Conservation (phyloP, 2,888 invertebrate species). For the Boloria selene region DNA sequence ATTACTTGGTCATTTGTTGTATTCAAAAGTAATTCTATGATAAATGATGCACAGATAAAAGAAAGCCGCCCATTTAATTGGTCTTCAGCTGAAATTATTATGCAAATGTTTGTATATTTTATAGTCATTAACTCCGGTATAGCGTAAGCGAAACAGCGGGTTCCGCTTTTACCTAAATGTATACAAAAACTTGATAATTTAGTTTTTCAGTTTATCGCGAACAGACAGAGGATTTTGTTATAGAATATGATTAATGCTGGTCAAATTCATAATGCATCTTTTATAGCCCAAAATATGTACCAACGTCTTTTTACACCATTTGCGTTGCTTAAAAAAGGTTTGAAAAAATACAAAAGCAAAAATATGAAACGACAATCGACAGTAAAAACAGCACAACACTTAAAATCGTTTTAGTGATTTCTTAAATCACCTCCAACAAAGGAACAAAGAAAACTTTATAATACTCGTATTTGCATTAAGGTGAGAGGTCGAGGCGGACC, state of each 20-base stretch:
- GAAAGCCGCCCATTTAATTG: not conserved
- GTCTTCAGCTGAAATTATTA: not conserved
- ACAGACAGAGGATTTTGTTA: too few relatives aligned
- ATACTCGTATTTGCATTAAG: conserved; percentile 3
- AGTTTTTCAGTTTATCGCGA: too few relatives aligned
- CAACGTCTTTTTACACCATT: too few relatives aligned
- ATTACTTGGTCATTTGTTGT: conserved; percentile 12
- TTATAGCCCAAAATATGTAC: too few relatives aligned
- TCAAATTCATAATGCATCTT: too few relatives aligned
- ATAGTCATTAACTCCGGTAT: not conserved
- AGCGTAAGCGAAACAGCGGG: too few relatives aligned
- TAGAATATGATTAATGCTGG: too few relatives aligned
- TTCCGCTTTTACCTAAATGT: too few relatives aligned
- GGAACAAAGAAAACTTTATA: conserved; percentile 6
- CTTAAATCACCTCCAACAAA: conserved; percentile 1
- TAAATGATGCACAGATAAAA: not conserved
- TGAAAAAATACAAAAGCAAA: not conserved
- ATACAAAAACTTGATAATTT: too few relatives aligned
- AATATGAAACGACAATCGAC: not conserved
- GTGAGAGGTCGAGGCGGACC: conserved; percentile 18
- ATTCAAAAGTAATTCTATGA: not conserved
- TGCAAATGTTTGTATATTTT: not conserved
- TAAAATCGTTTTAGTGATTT: conserved; percentile 12
- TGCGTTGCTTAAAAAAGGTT: too few relatives aligned
- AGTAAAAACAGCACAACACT: conserved; percentile 3